These are phyloP conservation scores for Cataglyphis altisquamis DNA, from an alignment of 2,888 invertebrate species.

Conservation along the genomic window DNA sequence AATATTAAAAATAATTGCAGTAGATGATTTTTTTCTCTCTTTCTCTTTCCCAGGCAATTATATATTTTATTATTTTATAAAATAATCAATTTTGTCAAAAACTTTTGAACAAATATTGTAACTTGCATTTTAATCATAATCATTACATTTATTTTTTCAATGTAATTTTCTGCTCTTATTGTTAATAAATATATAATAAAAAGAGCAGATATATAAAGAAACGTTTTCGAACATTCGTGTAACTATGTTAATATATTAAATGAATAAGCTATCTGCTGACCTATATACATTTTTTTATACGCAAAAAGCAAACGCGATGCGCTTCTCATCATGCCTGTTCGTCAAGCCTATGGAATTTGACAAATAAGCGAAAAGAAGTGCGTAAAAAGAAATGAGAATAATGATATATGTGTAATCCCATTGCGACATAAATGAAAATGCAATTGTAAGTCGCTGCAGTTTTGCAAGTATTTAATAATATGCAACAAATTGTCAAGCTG, in stretches of 20 bases:
- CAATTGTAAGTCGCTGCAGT: background rate
- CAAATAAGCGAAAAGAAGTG: slow-evolving; percentile 27
- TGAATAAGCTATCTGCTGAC: background rate
- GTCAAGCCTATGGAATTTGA: slow-evolving; percentile 21
- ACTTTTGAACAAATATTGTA: background rate
- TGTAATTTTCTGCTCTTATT: background rate
- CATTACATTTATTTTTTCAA: background rate
- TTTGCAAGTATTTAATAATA: slow-evolving; percentile 26
- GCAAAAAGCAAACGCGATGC: background rate
- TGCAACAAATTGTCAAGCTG: background rate
- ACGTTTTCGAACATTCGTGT: background rate
- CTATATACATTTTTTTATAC: slow-evolving; percentile 8
- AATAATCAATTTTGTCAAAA: background rate
- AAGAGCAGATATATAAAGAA: slow-evolving; percentile 10
- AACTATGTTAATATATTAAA: background rate
- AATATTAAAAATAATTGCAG: background rate
- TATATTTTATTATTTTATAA: background rate
- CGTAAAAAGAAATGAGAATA: background rate
- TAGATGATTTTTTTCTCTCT: background rate
- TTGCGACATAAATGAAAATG: slow-evolving; percentile 24
- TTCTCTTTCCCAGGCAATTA: background rate
- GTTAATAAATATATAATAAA: background rate
- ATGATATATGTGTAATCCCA: background rate
- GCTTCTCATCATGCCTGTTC: background rate
- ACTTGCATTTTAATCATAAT: background rate